Percentiles rank a stretch among this genome's conserved stretches.
Conservation (phyloP, 1,140 invertebrate species). For the Helicorthomorpha holstii region DNA sequence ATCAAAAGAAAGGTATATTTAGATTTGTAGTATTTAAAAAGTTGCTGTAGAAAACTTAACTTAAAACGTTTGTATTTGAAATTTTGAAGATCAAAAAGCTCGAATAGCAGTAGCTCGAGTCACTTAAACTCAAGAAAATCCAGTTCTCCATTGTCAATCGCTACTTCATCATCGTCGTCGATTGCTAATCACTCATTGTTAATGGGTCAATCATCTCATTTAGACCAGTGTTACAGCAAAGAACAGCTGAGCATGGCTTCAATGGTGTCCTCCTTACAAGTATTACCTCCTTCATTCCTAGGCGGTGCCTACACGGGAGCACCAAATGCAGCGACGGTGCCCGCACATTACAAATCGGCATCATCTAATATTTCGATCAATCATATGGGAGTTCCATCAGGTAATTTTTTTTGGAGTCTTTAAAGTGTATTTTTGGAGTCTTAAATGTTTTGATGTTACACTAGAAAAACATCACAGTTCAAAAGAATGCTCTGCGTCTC, state of each 20-base stretch:
- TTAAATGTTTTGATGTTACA: too few species aligned
- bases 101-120: too few species aligned
- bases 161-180: too few species aligned
- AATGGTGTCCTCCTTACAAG: constrained; percentile 19
- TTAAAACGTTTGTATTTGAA: not conserved
- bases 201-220: not conserved
- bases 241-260: constrained; percentile 20
- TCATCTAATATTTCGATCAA: constrained; percentile 13
- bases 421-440: too few species aligned
- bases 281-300: constrained; percentile 19
- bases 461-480: too few species aligned
- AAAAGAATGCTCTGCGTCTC: too few species aligned
- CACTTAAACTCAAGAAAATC: too few species aligned
- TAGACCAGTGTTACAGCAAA: constrained; percentile 10
- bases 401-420: too few species aligned
- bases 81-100: not conserved
- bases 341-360: constrained; percentile 14
- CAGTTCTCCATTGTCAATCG: too few species aligned
- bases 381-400: constrained; percentile 12
- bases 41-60: not conserved
- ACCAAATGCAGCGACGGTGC: constrained; percentile 17
- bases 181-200: too few species aligned
- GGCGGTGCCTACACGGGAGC: not conserved
- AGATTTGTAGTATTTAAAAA: not conserved
- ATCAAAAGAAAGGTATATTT: constrained; percentile 18